phyloP scores from a whole-genome alignment of 2,113 vertebrate species.

The Myrmecophaga tridactyla region DNA sequence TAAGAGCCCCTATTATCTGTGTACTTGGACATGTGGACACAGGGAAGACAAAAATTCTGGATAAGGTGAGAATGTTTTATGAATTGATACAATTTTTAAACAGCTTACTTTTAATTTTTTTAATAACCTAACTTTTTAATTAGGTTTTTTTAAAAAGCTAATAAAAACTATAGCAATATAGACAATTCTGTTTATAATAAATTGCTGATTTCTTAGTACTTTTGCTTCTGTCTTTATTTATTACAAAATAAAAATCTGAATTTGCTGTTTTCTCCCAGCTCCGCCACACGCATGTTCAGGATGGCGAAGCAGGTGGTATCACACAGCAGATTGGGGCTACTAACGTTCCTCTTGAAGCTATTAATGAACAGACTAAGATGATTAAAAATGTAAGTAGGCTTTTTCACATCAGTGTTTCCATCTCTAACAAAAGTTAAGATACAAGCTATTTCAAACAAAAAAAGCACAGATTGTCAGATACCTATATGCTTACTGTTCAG shows the following conservation, averaged over 20 bases:
- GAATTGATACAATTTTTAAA: background rate
- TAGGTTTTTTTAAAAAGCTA: background rate
- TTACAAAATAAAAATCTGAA: background rate
- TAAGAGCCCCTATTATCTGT: constrained; percentile 95
- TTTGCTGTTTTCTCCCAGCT: constrained; percentile 83
- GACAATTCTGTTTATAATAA: background rate
- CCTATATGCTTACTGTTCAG: background rate
- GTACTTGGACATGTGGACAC: constrained; percentile 98
- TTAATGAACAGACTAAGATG: constrained; percentile 97
- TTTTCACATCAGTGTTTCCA: background rate
- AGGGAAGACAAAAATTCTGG: constrained; percentile 98
- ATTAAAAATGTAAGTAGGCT: constrained; percentile 92
- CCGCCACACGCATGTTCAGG: constrained; percentile 95
- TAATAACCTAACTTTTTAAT: too few relatives aligned
- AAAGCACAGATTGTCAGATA: background rate
- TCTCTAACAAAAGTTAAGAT: background rate
- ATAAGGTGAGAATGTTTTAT: constrained; percentile 89
- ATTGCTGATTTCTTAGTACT: background rate
- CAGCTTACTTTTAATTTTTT: too few relatives aligned
- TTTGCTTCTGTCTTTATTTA: background rate
- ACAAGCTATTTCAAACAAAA: background rate
- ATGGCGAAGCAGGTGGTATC: constrained; percentile 97
- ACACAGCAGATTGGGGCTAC: constrained; percentile 99
- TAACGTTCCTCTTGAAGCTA: constrained; percentile 95
- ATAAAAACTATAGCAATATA: background rate